Base-by-base conservation (phyloP, 2,797 vertebrate species). In the Scolopax bukidnonensis region DNA sequence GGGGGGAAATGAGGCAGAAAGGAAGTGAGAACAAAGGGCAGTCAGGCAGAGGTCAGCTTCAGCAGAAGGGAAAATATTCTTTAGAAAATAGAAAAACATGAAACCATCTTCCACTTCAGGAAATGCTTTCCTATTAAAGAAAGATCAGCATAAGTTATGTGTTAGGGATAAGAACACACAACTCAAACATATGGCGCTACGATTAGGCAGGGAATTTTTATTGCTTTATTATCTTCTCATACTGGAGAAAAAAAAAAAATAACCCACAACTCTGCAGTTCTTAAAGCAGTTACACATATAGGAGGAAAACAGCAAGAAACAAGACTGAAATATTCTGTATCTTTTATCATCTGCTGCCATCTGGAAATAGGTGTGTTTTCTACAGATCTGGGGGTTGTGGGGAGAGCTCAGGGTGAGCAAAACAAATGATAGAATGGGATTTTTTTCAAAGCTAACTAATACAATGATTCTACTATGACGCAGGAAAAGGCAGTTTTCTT, bases 291-390 rank as follows among this genome's bases (percentile, higher is more conserved):
- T 69, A 82, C 54, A 61, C 41, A 91, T 41, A 33, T 45, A 33
- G 73, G 61, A 95, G 82, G 70, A 68, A 75, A 54, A 63, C 92
- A 76, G 57, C 43, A 84, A 53, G 25, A 73, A 83, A 51, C 13
- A n/a, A 43, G 32, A 59, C 48, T 47, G 24, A 81, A 41, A 13
- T 12, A 6, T n/a, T 95, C 51, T 36, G 38, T 83, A 80, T 30
- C 28, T 74, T 78, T 93, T 77, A 59, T 90, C 64, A 51, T 71
- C 61, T 74, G 85, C 85, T 96, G 95, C 95, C 97, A 93, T 51
- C 95, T 96, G 73, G 83, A 93, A 97, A 89, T 56, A 48, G 5
- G 36, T 30, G 38, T 30, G 20, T 48, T 95, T 87, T 65, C 30
- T 61, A 11, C 57, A 79, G n/a, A 41, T 63, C 24, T 79, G 70